phyloP scores from a whole-genome alignment of 2,888 invertebrate genomes.

The Psylliodes chrysocephalus region DNA sequence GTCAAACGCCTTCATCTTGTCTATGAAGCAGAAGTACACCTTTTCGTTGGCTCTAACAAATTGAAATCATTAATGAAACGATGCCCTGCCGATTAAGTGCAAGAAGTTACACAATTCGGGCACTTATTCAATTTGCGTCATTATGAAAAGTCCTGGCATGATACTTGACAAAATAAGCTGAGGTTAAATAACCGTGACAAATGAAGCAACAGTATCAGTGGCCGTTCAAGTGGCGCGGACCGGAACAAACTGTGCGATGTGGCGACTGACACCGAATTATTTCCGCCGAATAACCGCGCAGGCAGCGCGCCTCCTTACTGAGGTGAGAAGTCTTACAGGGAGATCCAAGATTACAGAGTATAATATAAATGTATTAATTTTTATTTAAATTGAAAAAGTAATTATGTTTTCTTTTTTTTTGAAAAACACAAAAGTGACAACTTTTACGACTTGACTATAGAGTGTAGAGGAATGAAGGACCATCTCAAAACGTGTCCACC shows the following conservation, averaged over 20 bases:
- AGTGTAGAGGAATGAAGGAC: no score
- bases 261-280: conserved; percentile 55
- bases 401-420: no score
- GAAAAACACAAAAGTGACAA: no score
- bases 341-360: background rate
- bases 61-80: no score
- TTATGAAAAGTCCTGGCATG: conserved; percentile 29
- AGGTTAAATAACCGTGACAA: conserved; percentile 59
- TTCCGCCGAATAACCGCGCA: conserved; percentile 48
- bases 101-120: conserved; percentile 13
- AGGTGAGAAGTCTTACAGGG: background rate
- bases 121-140: conserved; percentile 31
- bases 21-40: no score
- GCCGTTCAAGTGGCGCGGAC: conserved; percentile 51
- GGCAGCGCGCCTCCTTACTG: background rate
- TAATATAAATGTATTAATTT: no score
- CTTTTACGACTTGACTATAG: no score
- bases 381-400: no score
- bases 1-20: no score
- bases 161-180: conserved; percentile 38
- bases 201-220: conserved; percentile 57
- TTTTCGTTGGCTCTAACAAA: no score
- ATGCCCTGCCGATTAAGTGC: background rate
- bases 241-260: conserved; percentile 59
- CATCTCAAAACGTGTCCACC: no score